These are phyloP conservation scores for Tychaedon coryphoeus DNA, from an alignment of 2,113 vertebrate genomes.

Conservation along the genomic window DNA sequence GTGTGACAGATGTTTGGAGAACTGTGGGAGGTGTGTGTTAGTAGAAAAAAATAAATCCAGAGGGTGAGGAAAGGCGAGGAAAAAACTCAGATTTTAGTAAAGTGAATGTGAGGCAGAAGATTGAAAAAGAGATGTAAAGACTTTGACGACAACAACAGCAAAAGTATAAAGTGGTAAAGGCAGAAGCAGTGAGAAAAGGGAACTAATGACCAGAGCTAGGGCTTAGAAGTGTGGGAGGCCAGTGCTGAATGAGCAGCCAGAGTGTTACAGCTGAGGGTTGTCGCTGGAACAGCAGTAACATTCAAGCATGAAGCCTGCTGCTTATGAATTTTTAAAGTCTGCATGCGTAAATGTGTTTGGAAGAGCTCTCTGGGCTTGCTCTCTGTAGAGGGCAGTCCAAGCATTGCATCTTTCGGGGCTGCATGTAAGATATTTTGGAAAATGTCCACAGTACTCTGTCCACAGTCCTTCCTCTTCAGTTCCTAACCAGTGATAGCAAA, in stretches of 20 bases:
- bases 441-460: not conserved
- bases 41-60: not conserved
- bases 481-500: not conserved
- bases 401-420: not conserved
- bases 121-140: not conserved
- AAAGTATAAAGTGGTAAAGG: fast-evolving
- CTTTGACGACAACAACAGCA: not conserved
- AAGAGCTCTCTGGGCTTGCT: not conserved
- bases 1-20: not conserved
- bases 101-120: not conserved
- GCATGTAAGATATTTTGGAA: not conserved
- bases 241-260: not conserved
- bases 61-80: not conserved
- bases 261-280: not conserved
- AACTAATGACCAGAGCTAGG: not conserved
- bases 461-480: not conserved
- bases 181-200: not conserved
- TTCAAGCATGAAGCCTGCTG: not conserved
- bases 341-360: not conserved
- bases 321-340: not conserved
- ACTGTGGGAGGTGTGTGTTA: not conserved
- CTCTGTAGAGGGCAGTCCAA: not conserved
- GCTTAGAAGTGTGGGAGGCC: not conserved
- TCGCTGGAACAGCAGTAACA: not conserved
- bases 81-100: not conserved